Conservation (phyloP, 2,888 invertebrate genomes). For the Gortyna flavago region DNA sequence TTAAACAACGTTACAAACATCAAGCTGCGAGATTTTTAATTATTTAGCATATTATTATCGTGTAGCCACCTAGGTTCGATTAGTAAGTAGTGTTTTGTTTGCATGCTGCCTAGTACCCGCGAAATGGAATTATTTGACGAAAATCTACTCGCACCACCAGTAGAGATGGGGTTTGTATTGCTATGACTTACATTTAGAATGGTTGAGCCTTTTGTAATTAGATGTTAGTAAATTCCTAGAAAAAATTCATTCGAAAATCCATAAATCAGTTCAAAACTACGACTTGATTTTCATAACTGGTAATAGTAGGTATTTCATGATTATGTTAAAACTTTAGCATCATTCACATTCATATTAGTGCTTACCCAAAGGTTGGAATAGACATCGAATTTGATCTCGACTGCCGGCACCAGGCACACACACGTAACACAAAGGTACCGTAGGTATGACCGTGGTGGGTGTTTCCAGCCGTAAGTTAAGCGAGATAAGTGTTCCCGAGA, state of each 20-base stretch:
- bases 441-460: constrained; percentile 62
- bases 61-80: constrained; percentile 58
- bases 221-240: constrained; percentile 15
- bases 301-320: constrained; percentile 4
- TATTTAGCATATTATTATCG: constrained; percentile 10
- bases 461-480: constrained; percentile 92
- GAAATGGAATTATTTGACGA: constrained; percentile 82
- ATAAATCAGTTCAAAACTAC: neutral
- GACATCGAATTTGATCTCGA: neutral
- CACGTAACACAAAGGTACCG: constrained; percentile 25
- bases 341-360: constrained; percentile 30
- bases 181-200: constrained; percentile 11
- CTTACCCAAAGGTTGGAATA: constrained; percentile 11
- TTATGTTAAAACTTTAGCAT: constrained; percentile 14
- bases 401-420: constrained; percentile 3
- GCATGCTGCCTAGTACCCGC: constrained; percentile 87
- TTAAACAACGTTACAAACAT: constrained; percentile 38
- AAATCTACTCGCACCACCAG: constrained; percentile 81
- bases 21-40: neutral
- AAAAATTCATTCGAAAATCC: neutral
- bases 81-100: constrained; percentile 86
- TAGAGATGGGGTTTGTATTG: constrained; percentile 87
- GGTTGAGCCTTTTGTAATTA: constrained; percentile 21
- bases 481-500: constrained; percentile 94
- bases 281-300: neutral